These are phyloP conservation scores for Neocrepidodera transversa DNA, from an alignment of 2,888 invertebrate genomes.

Conservation along the genomic window DNA sequence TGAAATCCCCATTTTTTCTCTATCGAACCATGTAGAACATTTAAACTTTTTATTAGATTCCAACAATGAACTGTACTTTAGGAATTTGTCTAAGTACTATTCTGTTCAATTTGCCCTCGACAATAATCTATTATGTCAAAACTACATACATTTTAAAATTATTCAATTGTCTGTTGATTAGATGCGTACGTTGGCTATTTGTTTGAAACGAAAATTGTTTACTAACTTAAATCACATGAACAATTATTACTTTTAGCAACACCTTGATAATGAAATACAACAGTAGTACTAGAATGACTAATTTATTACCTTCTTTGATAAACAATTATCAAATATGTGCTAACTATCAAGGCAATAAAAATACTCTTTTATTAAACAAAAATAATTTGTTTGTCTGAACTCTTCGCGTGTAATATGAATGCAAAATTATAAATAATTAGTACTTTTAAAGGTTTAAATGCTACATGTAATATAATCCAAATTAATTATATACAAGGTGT, in stretches of 20 bases:
- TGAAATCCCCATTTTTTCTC: too few relatives aligned
- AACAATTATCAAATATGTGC: slow-evolving; percentile 2
- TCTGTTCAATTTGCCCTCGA: too few relatives aligned
- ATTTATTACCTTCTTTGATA: slow-evolving; percentile 13
- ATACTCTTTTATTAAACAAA: slow-evolving; percentile 5
- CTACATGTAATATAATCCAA: slow-evolving; percentile 7
- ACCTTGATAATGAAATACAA: slow-evolving; percentile 11
- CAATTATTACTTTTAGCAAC: background rate
- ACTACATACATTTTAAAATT: too few relatives aligned
- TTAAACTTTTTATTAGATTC: too few relatives aligned
- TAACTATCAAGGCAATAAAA: slow-evolving; percentile 5
- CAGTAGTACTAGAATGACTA: slow-evolving; percentile 3
- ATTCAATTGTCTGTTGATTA: too few relatives aligned
- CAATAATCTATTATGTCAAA: too few relatives aligned
- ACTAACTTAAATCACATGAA: too few relatives aligned
- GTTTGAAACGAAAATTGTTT: too few relatives aligned
- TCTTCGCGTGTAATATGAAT: slow-evolving; percentile 18
- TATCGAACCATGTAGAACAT: too few relatives aligned
- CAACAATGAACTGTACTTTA: too few relatives aligned
- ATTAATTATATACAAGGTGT: slow-evolving; percentile 33
- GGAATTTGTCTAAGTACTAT: too few relatives aligned
- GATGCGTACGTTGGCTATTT: too few relatives aligned
- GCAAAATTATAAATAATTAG: background rate
- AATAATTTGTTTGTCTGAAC: slow-evolving; percentile 5
- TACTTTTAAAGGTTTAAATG: slow-evolving; percentile 8